phyloP scores from a whole-genome alignment of 35 echinoderm and acorn worm genomes.

The Ptychodera flava region DNA sequence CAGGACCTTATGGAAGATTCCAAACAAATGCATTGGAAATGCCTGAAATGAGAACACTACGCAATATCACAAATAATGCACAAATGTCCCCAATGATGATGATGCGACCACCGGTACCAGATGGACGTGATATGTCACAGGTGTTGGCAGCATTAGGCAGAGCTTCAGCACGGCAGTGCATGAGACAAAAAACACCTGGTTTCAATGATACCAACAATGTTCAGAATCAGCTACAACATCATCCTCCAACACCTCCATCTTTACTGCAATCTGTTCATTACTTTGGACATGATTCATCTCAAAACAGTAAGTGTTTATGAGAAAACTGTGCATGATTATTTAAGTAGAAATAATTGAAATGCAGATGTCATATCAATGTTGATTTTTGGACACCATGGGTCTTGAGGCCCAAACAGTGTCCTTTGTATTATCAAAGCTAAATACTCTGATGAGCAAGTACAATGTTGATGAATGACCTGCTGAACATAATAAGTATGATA shows the following conservation, averaged over 20 bases:
- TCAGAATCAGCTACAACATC: background rate
- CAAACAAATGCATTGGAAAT: slow-evolving; percentile 1
- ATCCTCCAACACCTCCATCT: background rate
- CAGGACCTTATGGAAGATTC: background rate
- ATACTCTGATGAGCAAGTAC: no score
- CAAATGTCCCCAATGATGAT: slow-evolving; percentile 8
- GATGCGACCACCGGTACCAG: background rate
- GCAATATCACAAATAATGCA: slow-evolving; percentile 90
- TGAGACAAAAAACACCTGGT: background rate
- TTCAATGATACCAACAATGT: background rate
- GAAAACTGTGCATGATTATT: background rate
- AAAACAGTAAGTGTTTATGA: slow-evolving; percentile 35
- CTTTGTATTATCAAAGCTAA: no score
- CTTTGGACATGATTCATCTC: slow-evolving; percentile 81
- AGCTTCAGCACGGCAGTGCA: slow-evolving; percentile 29
- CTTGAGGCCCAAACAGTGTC: no score
- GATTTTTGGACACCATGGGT: no score
- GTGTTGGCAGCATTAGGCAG: slow-evolving; percentile 69
- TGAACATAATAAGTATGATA: no score
- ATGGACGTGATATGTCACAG: slow-evolving; percentile 67
- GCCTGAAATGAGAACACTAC: slow-evolving; percentile 30
- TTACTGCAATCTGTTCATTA: slow-evolving; percentile 52
- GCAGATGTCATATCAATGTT: no score
- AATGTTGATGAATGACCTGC: no score
- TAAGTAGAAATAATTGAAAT: no score